A percentile compares a stretch with the other conserved stretches of the same genome.
These are phyloP conservation scores for Tenrec ecaudatus DNA, from an alignment of 2,113 vertebrate genomes.

Conservation along the genomic window DNA sequence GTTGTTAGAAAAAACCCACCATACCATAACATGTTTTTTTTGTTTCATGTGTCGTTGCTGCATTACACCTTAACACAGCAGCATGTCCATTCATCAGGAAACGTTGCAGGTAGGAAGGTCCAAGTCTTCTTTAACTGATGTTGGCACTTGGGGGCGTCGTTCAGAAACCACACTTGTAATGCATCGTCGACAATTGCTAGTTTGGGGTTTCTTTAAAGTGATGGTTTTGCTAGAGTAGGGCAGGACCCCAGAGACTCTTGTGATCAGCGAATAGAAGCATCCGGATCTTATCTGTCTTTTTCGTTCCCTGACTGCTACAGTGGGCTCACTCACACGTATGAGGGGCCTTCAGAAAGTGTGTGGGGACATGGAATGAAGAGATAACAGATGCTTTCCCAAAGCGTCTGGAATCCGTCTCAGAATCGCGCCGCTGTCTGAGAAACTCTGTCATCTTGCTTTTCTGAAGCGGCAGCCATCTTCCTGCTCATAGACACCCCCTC, in stretches of 20 bases:
- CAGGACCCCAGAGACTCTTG: neutral
- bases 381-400: too few relatives aligned
- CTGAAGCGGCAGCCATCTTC: neutral
- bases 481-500: neutral
- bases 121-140: conserved; percentile 8
- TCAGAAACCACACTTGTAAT: neutral
- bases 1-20: neutral
- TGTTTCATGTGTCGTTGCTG: too few relatives aligned
- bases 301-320: neutral
- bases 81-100: neutral
- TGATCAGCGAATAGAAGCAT: neutral
- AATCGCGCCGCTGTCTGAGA: neutral
- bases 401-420: neutral
- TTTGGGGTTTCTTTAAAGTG: conserved; percentile 22
- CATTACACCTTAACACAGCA: neutral
- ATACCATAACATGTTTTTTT: neutral
- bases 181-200: neutral
- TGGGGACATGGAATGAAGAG: too few relatives aligned
- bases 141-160: neutral
- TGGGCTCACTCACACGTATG: neutral
- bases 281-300: neutral
- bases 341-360: too few relatives aligned
- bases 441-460: neutral
- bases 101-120: neutral
- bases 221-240: neutral